phyloP scores from a whole-genome alignment of 2,888 invertebrate species.

The Tiphia femorata region DNA sequence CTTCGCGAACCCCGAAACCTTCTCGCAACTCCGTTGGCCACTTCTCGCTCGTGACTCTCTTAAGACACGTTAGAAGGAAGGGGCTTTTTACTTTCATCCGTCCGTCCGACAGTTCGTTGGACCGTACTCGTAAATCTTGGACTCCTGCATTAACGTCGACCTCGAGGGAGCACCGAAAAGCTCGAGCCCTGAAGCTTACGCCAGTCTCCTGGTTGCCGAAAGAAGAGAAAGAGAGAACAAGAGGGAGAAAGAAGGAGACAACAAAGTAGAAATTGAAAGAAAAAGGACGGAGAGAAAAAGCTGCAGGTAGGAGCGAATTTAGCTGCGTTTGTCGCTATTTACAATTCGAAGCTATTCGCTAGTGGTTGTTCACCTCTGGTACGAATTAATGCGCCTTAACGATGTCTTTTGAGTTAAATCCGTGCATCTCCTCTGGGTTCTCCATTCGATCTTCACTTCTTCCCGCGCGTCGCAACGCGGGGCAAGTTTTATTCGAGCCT shows the following conservation, averaged over 20 bases:
- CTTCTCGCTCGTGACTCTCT: slow-evolving; percentile 19
- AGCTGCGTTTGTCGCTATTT: not conserved
- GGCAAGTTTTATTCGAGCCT: too few relatives aligned
- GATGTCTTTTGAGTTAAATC: not conserved
- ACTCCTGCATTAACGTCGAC: slow-evolving; percentile 20
- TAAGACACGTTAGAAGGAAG: slow-evolving; percentile 8
- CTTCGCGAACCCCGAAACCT: too few relatives aligned
- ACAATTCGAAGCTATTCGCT: not conserved
- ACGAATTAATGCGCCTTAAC: not conserved
- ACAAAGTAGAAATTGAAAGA: not conserved
- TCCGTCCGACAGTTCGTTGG: too few relatives aligned
- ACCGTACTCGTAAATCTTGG: slow-evolving; percentile 27
- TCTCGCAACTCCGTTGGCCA: too few relatives aligned
- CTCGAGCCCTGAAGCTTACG: not conserved
- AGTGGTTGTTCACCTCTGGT: not conserved
- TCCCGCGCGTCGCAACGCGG: too few relatives aligned
- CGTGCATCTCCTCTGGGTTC: too few relatives aligned
- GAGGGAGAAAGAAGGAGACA: not conserved
- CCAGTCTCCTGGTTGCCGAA: not conserved
- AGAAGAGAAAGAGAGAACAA: not conserved
- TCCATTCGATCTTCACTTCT: too few relatives aligned
- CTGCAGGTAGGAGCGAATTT: not conserved
- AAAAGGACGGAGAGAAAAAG: not conserved
- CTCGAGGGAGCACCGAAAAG: slow-evolving; percentile 2
- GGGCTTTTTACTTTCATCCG: slow-evolving; percentile 24